A percentile compares a stretch with the other conserved stretches of the same genome.
Conservation (phyloP, 2,797 vertebrate species). For the Tangara arthus region DNA sequence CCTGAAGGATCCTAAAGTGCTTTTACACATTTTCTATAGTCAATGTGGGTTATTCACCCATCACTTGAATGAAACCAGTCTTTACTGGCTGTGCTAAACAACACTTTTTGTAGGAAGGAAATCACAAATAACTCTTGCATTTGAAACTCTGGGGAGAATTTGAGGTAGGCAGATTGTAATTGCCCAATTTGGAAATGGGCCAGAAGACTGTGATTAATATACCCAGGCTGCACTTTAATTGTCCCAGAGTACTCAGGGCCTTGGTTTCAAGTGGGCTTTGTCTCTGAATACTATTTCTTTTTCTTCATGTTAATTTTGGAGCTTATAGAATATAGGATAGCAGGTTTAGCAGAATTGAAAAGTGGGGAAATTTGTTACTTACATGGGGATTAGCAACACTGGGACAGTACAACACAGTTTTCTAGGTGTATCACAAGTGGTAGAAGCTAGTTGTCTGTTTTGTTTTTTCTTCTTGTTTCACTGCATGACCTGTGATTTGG, state of each 20-base stretch:
- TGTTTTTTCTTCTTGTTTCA: neutral
- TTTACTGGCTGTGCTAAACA: conserved; percentile 27
- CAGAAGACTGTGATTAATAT: conserved; percentile 51
- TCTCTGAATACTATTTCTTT: conserved; percentile 19
- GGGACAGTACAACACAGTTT: neutral
- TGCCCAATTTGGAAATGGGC: neutral
- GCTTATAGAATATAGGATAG: neutral
- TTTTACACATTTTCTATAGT: conserved; percentile 48
- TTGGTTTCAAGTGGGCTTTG: conserved; percentile 31
- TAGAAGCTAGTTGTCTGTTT: neutral
- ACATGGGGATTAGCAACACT: neutral
- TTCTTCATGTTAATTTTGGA: neutral
- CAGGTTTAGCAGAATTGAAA: neutral
- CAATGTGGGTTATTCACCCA: conserved; percentile 36
- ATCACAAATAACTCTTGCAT: conserved; percentile 43
- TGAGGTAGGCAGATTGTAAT: conserved; percentile 52
- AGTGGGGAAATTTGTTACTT: neutral
- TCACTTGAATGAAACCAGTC: conserved; percentile 48
- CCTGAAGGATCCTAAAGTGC: conserved; percentile 35
- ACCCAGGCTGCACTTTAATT: conserved; percentile 10
- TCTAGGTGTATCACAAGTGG: neutral
- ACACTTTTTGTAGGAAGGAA: conserved; percentile 48
- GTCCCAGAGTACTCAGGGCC: neutral
- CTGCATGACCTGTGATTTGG: neutral
- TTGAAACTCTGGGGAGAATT: conserved; percentile 53